These are phyloP conservation scores for Samia ricini DNA, from an alignment of 1,140 invertebrate genomes.

Conservation along the genomic window DNA sequence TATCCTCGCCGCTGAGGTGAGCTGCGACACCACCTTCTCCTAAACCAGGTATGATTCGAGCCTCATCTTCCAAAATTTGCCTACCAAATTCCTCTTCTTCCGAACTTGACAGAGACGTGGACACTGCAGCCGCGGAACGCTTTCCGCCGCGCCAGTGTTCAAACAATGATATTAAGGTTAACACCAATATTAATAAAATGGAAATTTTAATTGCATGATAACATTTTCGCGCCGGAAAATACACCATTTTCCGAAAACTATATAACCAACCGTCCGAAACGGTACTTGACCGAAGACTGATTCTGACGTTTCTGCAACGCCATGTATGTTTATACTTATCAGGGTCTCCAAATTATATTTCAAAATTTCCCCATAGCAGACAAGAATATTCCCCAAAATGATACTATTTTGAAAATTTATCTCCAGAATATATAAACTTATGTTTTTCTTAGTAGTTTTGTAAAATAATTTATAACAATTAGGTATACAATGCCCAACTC, in stretches of 20 bases:
- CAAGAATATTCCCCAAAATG: too few relatives aligned
- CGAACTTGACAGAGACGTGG: constrained; percentile 20
- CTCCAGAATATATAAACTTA: too few relatives aligned
- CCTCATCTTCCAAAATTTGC: constrained; percentile 57
- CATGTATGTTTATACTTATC: constrained; percentile 27
- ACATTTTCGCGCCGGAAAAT: constrained; percentile 62
- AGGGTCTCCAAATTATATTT: too few relatives aligned
- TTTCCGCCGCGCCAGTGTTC: constrained; percentile 63
- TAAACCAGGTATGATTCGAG: constrained; percentile 53
- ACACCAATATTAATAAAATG: constrained; percentile 49
- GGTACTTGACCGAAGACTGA: constrained; percentile 32
- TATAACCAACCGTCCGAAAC: constrained; percentile 22
- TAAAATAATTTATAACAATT: too few relatives aligned
- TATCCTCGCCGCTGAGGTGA: constrained; percentile 45
- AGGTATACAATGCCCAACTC: too few relatives aligned
- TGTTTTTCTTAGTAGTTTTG: too few relatives aligned
- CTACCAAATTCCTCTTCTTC: constrained; percentile 47
- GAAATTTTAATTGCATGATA: constrained; percentile 53
- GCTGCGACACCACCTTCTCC: constrained; percentile 59
- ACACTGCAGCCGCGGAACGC: constrained; percentile 37
- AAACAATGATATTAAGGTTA: constrained; percentile 49
- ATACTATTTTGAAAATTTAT: too few relatives aligned
- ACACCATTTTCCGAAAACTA: constrained; percentile 41
- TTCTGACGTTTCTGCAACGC: constrained; percentile 37
- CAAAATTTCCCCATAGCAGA: too few relatives aligned